Evolutionary conservation across 1,140 invertebrate species (phyloP), one percentile per base, ranked within the genome.

Genomic region (Aradophagus sp.): DNA sequence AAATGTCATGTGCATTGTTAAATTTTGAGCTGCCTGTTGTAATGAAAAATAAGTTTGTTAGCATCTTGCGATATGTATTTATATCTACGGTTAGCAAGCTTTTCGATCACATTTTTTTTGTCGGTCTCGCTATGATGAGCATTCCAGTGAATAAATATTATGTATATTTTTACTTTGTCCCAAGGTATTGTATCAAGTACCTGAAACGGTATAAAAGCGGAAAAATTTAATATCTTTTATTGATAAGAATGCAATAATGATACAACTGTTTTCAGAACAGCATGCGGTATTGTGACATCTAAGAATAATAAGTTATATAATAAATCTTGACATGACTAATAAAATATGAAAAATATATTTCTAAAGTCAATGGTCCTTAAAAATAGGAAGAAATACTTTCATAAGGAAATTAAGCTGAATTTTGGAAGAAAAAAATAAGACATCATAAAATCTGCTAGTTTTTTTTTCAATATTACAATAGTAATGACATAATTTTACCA

Each of bases 131-230:
- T 84, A 19, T 82, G 82, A 36, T 84, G 79, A 26, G 73, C 35
- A 42, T 77, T 81, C 82, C 81, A 84, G 7, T 84, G 80, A 26
- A 86, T 84, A 29, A 83, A 83, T 36, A 86, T 42, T 16, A 81
- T 72, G 5, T 79, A 83, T 81, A 86, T 84, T 52, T 79, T 78
- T 41, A 84, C 78, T 45, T 76, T 73, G 11, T 85, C 81, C 84
- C 84, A 85, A 8, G 84, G 84, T 31, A 86, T 84, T 31, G 83
- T 84, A 41, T 85, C 83, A 23, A 86, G 77, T 3, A 86, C 79
- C 83, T 86, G 69, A 6, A 67, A 72, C 45, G 29, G 45, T 48
- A 47, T 48, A 52, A 45, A 70, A 56, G 19, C 6, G 26, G 17
- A 59, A 63, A 47, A 62, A 55, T 42, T 14, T 32, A 32, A 35